Conservation (phyloP, 2,797 vertebrate genomes). For the Paguma larvata region DNA sequence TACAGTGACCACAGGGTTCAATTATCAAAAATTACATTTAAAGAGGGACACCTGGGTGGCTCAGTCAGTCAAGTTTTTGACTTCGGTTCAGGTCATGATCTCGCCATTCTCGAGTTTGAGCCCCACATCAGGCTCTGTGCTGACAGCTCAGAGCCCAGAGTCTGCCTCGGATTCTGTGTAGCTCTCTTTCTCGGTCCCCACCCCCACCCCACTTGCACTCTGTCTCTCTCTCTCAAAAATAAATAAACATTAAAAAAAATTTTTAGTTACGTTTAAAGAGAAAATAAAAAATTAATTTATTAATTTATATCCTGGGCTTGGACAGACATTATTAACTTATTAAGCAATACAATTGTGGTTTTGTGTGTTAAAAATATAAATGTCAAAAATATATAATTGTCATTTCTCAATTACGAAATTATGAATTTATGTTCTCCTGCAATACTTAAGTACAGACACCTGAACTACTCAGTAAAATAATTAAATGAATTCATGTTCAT, state of each 20-base stretch:
- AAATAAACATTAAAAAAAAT: too few species aligned
- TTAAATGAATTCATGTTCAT: conserved; percentile 33
- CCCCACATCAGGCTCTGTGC: too few species aligned
- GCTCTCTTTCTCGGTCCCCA: too few species aligned
- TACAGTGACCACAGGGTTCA: not conserved
- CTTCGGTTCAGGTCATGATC: too few species aligned
- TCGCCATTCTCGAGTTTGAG: too few species aligned
- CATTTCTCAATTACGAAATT: conserved; percentile 31
- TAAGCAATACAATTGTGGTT: not conserved
- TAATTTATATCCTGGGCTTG: not conserved
- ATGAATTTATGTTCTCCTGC: not conserved
- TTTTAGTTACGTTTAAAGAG: not conserved
- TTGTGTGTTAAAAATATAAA: conserved; percentile 14
- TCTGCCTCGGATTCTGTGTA: too few species aligned
- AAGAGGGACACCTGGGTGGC: not conserved
- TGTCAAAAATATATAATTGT: conserved; percentile 7
- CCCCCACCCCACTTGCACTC: too few species aligned
- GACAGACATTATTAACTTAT: not conserved
- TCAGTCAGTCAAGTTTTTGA: too few species aligned
- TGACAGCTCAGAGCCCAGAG: too few species aligned
- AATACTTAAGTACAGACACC: conserved; percentile 38
- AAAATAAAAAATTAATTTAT: conserved; percentile 9
- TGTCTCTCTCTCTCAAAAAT: too few species aligned
- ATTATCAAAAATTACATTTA: conserved; percentile 46
- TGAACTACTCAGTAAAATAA: conserved; percentile 50